Base-by-base conservation (phyloP, 2,797 vertebrate genomes). In the Takifugu rubripes region DNA sequence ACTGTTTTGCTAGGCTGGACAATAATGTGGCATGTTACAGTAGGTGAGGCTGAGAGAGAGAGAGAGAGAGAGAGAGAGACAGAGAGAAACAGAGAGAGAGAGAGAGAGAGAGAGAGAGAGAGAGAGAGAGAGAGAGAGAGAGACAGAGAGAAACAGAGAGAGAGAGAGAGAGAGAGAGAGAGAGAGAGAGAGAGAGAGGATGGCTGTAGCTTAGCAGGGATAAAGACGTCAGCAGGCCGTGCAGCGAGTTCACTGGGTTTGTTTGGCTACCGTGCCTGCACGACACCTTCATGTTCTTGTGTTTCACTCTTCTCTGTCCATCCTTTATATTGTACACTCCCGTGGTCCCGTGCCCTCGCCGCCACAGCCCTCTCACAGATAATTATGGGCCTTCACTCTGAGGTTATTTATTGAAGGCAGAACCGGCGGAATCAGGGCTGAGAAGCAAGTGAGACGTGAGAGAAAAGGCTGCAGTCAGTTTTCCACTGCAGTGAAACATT, bases 401-500 rank as follows among this genome's bases (percentile, higher is more conserved):
- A n/a, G 46, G 66, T 72, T 75, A 81, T 81, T 80, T 79, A 77
- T 75, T 72, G 60, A 67, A 46, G 2, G 4, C 50, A 64, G 46
- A 16, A 15, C 49, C 62, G 71, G 58, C 56, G 58, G 70, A 70
- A 68, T 59, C 5, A 40, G 59, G 58, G 44, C 52, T 12, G 64
- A 68, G 59, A 67, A 56, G 59, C 64, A 46, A 68, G 72, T 63
- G 55, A 27, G 67, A 72, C 71, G 74, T 68, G 76, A 82, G 72
- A 81, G 66, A 79, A 81, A 83, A 72, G 71, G 59, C 71, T 75
- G 64, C 65, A 70, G 59, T 78, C 71, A 52, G 67, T 74, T 83
- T 73, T 53, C 55, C 76, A 51, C 64, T 54, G 75, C 74, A 72
- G 71, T 78, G 79, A 83, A 86, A 84, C 78, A 74, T 84, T 86